phyloP scores from a whole-genome alignment of 2,113 vertebrate genomes.

The Corythornis cristatus region DNA sequence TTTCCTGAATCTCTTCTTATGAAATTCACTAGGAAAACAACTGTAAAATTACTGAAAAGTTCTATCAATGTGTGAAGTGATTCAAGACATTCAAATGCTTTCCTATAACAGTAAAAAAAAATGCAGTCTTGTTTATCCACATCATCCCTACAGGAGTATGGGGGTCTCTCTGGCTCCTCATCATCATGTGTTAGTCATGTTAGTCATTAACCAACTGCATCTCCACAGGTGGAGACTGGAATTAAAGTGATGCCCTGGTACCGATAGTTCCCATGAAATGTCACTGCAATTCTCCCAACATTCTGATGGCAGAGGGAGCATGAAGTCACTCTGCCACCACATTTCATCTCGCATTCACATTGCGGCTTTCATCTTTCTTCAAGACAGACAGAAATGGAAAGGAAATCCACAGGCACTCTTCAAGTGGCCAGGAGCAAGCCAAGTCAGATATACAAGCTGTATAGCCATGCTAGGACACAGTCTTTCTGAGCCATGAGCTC shows the following conservation, averaged over 20 bases:
- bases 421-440: neutral
- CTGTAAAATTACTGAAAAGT: neutral
- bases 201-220: neutral
- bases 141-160: neutral
- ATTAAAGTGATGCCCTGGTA: rapidly evolving
- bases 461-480: rapidly evolving
- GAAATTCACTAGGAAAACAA: neutral
- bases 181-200: neutral
- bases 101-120: neutral
- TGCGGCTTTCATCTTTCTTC: neutral
- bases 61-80: neutral
- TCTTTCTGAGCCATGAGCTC: neutral
- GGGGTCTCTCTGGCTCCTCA: neutral
- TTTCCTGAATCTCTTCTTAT: neutral
- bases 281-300: neutral
- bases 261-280: rapidly evolving
- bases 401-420: neutral
- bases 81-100: neutral
- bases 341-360: rapidly evolving
- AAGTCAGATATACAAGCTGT: neutral
- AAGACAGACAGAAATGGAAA: neutral
- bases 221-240: neutral
- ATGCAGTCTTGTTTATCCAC: neutral
- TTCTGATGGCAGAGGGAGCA: neutral
- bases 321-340: rapidly evolving